phyloP scores from a whole-genome alignment of 2,113 vertebrate species.

The Cavia porcellus region DNA sequence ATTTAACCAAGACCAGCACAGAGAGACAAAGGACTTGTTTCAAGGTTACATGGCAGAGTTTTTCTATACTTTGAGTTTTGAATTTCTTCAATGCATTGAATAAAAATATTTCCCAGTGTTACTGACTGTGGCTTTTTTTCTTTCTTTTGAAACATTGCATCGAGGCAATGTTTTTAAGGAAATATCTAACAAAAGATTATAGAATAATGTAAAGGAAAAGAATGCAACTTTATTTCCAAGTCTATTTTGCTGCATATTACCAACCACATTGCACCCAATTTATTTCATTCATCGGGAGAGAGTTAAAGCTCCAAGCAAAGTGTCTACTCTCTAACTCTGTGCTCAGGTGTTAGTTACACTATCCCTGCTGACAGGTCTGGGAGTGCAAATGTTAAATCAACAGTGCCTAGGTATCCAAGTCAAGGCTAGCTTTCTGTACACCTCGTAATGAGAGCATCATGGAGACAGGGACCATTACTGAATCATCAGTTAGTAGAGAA shows the following conservation, averaged over 20 bases:
- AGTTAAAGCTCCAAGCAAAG: not conserved
- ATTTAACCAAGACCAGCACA: not conserved
- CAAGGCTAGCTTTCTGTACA: not conserved
- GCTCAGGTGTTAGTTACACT: not conserved
- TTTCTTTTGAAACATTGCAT: not conserved
- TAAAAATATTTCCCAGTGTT: not conserved
- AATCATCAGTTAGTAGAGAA: conserved; percentile 52
- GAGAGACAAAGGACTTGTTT: not conserved
- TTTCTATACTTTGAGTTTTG: not conserved
- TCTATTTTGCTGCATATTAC: not conserved
- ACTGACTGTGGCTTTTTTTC: not conserved
- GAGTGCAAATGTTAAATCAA: not conserved
- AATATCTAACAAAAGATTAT: not conserved
- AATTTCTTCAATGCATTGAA: conserved; percentile 15
- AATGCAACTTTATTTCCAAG: not conserved
- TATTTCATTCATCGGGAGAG: not conserved
- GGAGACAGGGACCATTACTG: conserved; percentile 24
- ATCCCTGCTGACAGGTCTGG: not conserved
- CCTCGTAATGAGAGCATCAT: conserved; percentile 5
- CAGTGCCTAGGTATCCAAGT: not conserved
- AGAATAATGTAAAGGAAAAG: not conserved
- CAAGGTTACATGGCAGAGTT: not conserved
- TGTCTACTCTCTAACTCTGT: accelerated
- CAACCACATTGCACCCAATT: not conserved
- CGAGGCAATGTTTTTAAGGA: not conserved